A percentile compares a stretch with the other conserved stretches of the same genome.
Conservation (phyloP, 1,140 invertebrate genomes). For the Belonocnema kinseyi region DNA sequence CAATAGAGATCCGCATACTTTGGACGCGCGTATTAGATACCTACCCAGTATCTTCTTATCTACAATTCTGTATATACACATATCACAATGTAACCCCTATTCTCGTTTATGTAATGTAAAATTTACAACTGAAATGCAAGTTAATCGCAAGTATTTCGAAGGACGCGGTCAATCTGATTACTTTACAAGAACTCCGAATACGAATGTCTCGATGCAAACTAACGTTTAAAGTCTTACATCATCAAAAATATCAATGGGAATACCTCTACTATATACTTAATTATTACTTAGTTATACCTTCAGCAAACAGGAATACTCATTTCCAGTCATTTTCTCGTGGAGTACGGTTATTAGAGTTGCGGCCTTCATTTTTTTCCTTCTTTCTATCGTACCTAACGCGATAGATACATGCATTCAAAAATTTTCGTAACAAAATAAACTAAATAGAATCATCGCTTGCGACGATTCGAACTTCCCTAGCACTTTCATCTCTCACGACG, state of each 20-base stretch:
- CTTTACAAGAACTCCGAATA: conserved; percentile 62
- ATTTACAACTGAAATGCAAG: conserved; percentile 33
- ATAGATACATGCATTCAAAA: conserved; percentile 12
- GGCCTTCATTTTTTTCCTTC: conserved; percentile 31
- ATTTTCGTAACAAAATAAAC: conserved; percentile 31
- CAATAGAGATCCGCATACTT: conserved; percentile 24
- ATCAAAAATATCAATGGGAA: conserved; percentile 71
- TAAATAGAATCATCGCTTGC: conserved; percentile 26
- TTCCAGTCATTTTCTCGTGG: conserved; percentile 65
- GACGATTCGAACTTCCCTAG: conserved; percentile 8
- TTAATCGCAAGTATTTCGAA: conserved; percentile 28
- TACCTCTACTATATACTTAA: conserved; percentile 68
- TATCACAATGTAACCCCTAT: conserved; percentile 47
- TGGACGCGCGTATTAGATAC: conserved; percentile 23
- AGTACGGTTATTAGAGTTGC: conserved; percentile 50
- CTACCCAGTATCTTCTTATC: conserved; percentile 33
- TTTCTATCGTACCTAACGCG: conserved; percentile 31
- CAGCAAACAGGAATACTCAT: conserved; percentile 69
- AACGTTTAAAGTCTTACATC: conserved; percentile 61
- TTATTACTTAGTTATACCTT: conserved; percentile 64
- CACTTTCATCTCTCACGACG: conserved; percentile 17
- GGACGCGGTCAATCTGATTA: conserved; percentile 52
- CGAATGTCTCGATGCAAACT: conserved; percentile 42
- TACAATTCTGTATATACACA: conserved; percentile 53
- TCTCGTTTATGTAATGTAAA: conserved; percentile 32